Base-by-base conservation (phyloP, 2,888 invertebrate genomes). In the Idaea dimidiata region DNA sequence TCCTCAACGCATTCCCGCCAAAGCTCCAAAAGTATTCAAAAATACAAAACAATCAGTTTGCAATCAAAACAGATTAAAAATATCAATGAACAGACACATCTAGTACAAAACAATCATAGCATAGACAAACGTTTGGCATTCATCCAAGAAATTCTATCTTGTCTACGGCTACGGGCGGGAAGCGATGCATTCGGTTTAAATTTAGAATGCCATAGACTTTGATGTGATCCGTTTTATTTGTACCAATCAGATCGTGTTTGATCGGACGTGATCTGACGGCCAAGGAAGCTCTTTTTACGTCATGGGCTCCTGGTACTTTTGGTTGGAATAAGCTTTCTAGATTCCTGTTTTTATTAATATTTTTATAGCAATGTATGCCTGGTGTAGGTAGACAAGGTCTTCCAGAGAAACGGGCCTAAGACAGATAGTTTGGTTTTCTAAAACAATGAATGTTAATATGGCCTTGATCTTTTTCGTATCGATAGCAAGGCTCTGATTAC, bases 191-290 rank as follows among this genome's bases (percentile, higher is more conserved):
- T 75, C 77, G 10, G 43, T 43, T 43, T 43, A 43, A 43, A 43
- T 79, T 77, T 74, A 80, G 43, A 75, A 81, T 80, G 81, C 69
- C 73, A 75, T 69, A 75, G 66, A 80, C 77, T 80, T 82, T 82
- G 80, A 81, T 81, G 81, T 78, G 67, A 72, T 72, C 77, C 74
- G 72, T 79, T 78, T 65, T 69, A 70, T 66, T 67, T 73, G 43
- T 43, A 63, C 60, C 63, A 65, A 69, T 73, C 72, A 72, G 72
- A 77, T 80, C 71, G 55, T 70, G 74, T 74, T 69, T 74, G 72
- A 62, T 33, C 33, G 59, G 57, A 68, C 63, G 64, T 62, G 67
- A 17, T 18, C 14, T 16, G 59, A 59, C 54, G 17, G 54, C 18
- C 43, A 43, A 43, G 16, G 58, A 58, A 43, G 58, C 53, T 18